phyloP scores from a whole-genome alignment of 2,888 invertebrate genomes.

The Metallyticus violacea region DNA sequence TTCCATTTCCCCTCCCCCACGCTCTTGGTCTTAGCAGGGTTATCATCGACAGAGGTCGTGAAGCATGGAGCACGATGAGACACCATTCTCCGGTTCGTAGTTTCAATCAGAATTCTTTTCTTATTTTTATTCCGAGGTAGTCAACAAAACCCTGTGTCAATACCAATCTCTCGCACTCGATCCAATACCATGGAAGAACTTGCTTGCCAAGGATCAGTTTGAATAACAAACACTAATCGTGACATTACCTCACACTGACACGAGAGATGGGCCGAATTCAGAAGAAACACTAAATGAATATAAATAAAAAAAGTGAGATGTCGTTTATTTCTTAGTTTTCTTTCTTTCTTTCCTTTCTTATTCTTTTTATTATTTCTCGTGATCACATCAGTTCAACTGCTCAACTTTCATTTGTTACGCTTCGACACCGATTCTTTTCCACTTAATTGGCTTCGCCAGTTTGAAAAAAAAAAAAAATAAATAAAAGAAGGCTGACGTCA shows the following conservation, averaged over 20 bases:
- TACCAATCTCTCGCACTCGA: not conserved
- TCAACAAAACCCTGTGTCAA: not conserved
- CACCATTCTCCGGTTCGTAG: too few species aligned
- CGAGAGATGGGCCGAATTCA: not conserved
- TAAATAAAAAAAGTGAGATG: not conserved
- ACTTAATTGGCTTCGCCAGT: slow-evolving; percentile 24
- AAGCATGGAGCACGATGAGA: not conserved
- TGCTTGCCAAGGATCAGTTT: not conserved
- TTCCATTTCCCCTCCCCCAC: not conserved
- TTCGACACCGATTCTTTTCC: slow-evolving; percentile 28
- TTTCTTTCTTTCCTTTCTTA: not conserved
- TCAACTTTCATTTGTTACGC: slow-evolving; percentile 7
- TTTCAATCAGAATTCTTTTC: not conserved
- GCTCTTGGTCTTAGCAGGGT: not conserved
- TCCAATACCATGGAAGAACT: not conserved
- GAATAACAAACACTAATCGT: not conserved
- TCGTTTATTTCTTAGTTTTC: not conserved
- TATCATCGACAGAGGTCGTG: not conserved
- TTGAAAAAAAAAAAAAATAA: not conserved
- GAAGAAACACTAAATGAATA: not conserved
- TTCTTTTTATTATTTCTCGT: not conserved
- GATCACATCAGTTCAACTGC: not conserved
- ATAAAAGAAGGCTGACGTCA: not conserved
- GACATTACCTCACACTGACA: not conserved
- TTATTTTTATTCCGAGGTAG: not conserved